These are phyloP conservation scores for Cynodonichthys magdalenae DNA, from an alignment of 2,797 vertebrate genomes.

Conservation along the genomic window DNA sequence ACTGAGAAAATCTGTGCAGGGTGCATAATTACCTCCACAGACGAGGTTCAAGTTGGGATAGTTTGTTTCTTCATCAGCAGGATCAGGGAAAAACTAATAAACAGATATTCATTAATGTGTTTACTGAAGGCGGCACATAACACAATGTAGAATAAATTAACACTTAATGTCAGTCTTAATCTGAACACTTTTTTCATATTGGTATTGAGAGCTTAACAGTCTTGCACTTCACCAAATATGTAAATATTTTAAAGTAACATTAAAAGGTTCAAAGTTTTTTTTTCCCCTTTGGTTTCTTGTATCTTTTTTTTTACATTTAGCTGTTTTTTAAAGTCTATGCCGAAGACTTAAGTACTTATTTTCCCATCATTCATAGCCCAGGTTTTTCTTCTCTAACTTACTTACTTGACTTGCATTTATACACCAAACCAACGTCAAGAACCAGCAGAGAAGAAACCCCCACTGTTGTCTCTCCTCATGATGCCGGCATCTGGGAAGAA, in stretches of 20 bases:
- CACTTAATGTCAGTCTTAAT: not conserved
- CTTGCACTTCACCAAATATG: not conserved
- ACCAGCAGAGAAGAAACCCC: not conserved
- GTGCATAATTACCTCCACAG: conserved; percentile 15
- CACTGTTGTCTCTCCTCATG: not conserved
- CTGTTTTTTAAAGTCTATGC: not conserved
- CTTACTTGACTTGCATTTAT: not conserved
- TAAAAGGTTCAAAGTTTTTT: not conserved
- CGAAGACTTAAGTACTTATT: not conserved
- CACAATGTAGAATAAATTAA: not conserved
- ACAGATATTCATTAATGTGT: conserved; percentile 5
- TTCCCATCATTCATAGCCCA: not conserved
- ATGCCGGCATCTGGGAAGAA: not conserved
- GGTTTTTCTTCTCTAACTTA: not conserved
- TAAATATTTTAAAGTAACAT: not conserved
- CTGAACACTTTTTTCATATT: not conserved
- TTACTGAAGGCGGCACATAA: not conserved
- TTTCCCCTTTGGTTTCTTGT: not conserved
- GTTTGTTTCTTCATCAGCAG: conserved; percentile 9
- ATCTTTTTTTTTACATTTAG: not conserved
- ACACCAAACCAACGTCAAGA: not conserved
- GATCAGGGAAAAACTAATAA: conserved; percentile 9
- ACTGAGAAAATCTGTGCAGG: conserved; percentile 42
- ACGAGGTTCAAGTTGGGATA: not conserved
- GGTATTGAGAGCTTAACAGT: not conserved